Evolutionary conservation across 2,113 vertebrate species (phyloP).

Genomic region (Gracilinanus agilis): DNA sequence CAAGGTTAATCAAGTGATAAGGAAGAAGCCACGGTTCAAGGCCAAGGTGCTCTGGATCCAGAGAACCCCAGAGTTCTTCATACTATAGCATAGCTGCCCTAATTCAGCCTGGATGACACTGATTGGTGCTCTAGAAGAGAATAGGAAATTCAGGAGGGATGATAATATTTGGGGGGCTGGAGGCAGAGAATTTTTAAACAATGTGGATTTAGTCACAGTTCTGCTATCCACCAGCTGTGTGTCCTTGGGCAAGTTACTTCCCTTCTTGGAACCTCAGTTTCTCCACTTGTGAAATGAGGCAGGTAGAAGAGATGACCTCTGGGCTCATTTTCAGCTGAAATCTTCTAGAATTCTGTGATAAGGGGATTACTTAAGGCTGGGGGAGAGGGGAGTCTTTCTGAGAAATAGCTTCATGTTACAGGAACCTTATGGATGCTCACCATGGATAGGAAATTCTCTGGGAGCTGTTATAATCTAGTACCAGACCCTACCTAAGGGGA

Average conservation of each 20-base stretch:
- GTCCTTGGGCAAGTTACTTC: not conserved
- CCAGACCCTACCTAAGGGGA: not conserved
- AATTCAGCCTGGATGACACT: not conserved
- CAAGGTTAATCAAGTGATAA: not conserved
- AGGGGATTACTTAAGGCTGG: not conserved
- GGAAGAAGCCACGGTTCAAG: no score
- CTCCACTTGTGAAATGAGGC: not conserved
- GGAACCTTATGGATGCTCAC: not conserved
- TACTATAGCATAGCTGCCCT: not conserved
- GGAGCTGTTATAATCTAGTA: not conserved
- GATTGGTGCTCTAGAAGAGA: not conserved
- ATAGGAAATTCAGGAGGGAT: not conserved
- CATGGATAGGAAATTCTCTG: fast-evolving
- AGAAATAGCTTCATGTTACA: not conserved
- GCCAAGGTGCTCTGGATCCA: not conserved
- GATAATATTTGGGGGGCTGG: not conserved
- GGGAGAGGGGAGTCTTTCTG: not conserved
- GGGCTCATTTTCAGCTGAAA: not conserved
- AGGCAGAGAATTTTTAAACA: not conserved
- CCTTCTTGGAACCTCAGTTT: not conserved
- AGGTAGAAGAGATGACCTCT: not conserved
- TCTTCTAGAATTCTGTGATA: not conserved
- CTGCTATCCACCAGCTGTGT: not conserved
- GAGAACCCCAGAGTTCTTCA: not conserved
- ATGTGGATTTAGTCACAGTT: not conserved